phyloP scores from a whole-genome alignment of 2,797 vertebrate species.

The Hypotaenidia philippensis region DNA sequence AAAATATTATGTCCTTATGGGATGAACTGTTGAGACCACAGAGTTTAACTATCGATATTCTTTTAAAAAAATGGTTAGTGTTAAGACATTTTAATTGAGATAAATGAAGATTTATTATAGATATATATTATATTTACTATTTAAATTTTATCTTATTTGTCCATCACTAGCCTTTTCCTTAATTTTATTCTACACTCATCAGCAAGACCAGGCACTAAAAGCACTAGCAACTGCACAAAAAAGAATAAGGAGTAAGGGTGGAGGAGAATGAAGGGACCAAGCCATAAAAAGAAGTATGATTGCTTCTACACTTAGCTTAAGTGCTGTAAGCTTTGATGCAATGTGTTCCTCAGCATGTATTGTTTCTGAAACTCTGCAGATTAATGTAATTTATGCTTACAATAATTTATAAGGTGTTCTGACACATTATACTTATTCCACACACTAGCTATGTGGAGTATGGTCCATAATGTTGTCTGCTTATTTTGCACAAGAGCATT shows the following conservation, averaged over 20 bases:
- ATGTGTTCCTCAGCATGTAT: neutral
- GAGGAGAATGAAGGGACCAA: neutral
- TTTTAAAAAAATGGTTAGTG: neutral
- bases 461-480: neutral
- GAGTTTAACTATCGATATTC: neutral
- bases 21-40: neutral
- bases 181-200: neutral
- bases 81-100: neutral
- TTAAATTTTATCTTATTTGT: neutral
- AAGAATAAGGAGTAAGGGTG: neutral
- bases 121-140: neutral
- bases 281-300: neutral
- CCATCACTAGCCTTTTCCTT: neutral
- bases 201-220: neutral
- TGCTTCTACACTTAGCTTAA: neutral
- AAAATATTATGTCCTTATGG: neutral
- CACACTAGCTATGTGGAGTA: neutral
- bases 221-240: neutral
- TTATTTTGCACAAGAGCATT: constrained; percentile 19
- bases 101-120: neutral
- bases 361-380: neutral
- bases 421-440: neutral
- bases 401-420: constrained; percentile 9
- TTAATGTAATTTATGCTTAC: neutral
- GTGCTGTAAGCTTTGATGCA: neutral